phyloP scores from a whole-genome alignment of 2,888 invertebrate species.

The Lamproptera curius region DNA sequence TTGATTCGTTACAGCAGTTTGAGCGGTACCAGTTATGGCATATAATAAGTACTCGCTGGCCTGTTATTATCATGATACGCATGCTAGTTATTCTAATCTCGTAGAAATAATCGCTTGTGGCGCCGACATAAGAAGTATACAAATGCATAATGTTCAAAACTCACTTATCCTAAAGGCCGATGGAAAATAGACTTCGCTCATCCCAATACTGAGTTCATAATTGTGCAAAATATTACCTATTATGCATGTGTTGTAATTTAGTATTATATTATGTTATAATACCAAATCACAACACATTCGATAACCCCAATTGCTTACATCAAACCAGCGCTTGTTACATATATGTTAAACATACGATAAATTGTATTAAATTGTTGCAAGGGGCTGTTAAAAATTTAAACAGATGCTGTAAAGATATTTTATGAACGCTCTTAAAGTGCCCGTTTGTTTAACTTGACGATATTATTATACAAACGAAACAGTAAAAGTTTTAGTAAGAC shows the following conservation, averaged over 20 bases:
- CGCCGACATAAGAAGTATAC: constrained; percentile 24
- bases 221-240: constrained; percentile 11
- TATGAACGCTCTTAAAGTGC: too few relatives aligned
- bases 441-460: too few relatives aligned
- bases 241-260: too few relatives aligned
- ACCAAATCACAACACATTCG: too few relatives aligned
- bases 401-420: too few relatives aligned
- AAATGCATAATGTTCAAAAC: constrained; percentile 34
- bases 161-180: constrained; percentile 33
- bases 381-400: too few relatives aligned
- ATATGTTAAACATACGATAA: background rate
- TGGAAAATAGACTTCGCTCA: constrained; percentile 10
- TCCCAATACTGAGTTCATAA: constrained; percentile 6
- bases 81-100: constrained; percentile 28
- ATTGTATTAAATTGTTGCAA: constrained; percentile 5
- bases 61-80: constrained; percentile 17
- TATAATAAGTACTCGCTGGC: constrained; percentile 23
- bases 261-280: too few relatives aligned
- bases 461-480: too few relatives aligned
- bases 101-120: constrained; percentile 28
- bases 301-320: constrained; percentile 18
- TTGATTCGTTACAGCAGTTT: too few relatives aligned
- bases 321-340: constrained; percentile 4
- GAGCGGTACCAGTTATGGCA: constrained; percentile 14
- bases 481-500: too few relatives aligned